These are phyloP conservation scores for Drosophila rufa DNA, from an alignment of 1,140 invertebrate species.

Conservation along the genomic window DNA sequence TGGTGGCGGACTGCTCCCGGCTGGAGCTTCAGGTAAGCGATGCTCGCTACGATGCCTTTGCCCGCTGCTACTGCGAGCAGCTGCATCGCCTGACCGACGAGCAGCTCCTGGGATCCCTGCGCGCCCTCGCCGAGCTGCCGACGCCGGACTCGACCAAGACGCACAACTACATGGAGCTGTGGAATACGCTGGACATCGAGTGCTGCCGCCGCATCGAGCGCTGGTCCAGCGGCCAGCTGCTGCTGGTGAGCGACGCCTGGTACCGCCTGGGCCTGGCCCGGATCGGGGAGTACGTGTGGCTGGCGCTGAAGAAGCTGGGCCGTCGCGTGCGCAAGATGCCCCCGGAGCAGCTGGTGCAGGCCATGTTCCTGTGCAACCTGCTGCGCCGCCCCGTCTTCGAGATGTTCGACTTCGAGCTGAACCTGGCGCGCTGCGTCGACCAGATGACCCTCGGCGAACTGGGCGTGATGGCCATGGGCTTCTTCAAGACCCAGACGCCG, in stretches of 20 bases:
- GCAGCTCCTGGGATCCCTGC: slow-evolving; percentile 82
- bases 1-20: slow-evolving; percentile 77
- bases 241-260: slow-evolving; percentile 86
- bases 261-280: slow-evolving; percentile 84
- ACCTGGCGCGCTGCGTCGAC: slow-evolving; percentile 84
- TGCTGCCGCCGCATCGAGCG: slow-evolving; percentile 84
- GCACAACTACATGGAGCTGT: slow-evolving; percentile 86
- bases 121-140: slow-evolving; percentile 80
- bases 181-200: slow-evolving; percentile 86
- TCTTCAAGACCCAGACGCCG: slow-evolving; percentile 87
- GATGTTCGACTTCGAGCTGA: slow-evolving; percentile 87
- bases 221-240: slow-evolving; percentile 83
- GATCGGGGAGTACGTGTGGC: slow-evolving; percentile 85
- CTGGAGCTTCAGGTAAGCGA: slow-evolving; percentile 69
- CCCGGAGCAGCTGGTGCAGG: slow-evolving; percentile 86
- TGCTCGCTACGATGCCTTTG: slow-evolving; percentile 81
- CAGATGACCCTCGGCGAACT: slow-evolving; percentile 86
- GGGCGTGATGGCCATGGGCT: slow-evolving; percentile 87
- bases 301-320: slow-evolving; percentile 85
- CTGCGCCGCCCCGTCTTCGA: slow-evolving; percentile 82
- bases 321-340: slow-evolving; percentile 85
- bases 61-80: slow-evolving; percentile 83
- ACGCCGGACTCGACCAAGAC: slow-evolving; percentile 61
- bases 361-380: slow-evolving; percentile 87
- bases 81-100: slow-evolving; percentile 84